These are phyloP conservation scores for Piprites chloris DNA, from an alignment of 2,113 vertebrate genomes.

Conservation along the genomic window DNA sequence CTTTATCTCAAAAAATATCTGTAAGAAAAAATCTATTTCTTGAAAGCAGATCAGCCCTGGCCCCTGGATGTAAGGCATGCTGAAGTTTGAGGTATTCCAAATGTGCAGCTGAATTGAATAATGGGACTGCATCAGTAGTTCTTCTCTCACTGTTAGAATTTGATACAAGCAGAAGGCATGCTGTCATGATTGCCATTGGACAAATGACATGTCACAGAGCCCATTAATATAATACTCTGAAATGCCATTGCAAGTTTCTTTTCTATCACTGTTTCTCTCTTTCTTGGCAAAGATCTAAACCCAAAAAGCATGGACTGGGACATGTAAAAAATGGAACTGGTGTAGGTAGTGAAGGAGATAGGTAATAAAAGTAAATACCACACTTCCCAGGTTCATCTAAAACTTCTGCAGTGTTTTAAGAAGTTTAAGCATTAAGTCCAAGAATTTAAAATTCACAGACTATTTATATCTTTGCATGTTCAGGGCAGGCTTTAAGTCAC, in stretches of 20 bases:
- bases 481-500: neutral
- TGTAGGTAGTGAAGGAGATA: neutral
- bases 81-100: neutral
- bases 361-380: neutral
- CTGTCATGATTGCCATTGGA: neutral
- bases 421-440: neutral
- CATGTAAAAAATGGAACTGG: neutral
- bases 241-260: neutral
- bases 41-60: neutral
- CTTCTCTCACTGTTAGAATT: neutral
- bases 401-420: neutral
- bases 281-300: neutral
- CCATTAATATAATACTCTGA: neutral
- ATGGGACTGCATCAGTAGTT: neutral
- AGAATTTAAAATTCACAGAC: neutral
- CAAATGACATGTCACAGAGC: neutral
- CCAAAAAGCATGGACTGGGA: neutral
- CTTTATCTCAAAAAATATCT: neutral
- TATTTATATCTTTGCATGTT: neutral
- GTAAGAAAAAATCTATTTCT: neutral
- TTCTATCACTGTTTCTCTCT: neutral
- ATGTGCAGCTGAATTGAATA: neutral
- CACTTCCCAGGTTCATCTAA: neutral
- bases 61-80: neutral
- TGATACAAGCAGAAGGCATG: neutral